phyloP scores from a whole-genome alignment of 2,113 vertebrate species.

The Lanius ludovicianus region DNA sequence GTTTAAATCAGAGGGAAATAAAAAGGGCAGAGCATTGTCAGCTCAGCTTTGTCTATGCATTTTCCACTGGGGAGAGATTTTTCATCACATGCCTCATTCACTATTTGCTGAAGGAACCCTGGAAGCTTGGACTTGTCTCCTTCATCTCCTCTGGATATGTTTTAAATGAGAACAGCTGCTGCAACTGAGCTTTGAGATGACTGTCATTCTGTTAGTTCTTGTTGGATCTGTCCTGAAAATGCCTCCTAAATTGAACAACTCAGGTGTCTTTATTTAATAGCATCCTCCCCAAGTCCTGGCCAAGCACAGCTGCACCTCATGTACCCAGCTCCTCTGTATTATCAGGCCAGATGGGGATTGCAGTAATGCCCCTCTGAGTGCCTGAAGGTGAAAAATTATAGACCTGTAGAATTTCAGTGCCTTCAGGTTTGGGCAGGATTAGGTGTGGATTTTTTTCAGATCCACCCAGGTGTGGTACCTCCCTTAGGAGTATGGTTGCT shows the following conservation, averaged over 20 bases:
- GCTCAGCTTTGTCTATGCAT: neutral
- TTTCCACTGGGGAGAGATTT: neutral
- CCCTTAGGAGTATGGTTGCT: neutral
- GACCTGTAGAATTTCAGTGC: neutral
- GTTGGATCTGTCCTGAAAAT: neutral
- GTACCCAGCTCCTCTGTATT: neutral
- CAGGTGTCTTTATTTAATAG: neutral
- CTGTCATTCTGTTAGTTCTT: neutral
- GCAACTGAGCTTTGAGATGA: neutral
- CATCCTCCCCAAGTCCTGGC: neutral
- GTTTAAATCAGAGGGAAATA: neutral
- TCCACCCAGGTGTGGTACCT: neutral
- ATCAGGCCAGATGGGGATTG: neutral
- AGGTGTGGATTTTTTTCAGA: neutral
- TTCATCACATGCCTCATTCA: conserved; percentile 7
- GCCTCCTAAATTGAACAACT: neutral
- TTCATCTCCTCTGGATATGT: neutral
- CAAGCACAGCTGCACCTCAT: neutral
- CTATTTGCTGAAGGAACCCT: conserved; percentile 1
- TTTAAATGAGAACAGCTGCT: conserved; percentile 40
- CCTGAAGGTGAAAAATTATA: neutral
- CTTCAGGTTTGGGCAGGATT: neutral
- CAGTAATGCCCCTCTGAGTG: neutral
- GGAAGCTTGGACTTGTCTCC: neutral
- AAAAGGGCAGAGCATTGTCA: neutral